Percentiles rank a stretch among this genome's conserved stretches.
Evolutionary conservation across 2,113 vertebrate species (phyloP).

Genomic region (Ammospiza caudacuta): DNA sequence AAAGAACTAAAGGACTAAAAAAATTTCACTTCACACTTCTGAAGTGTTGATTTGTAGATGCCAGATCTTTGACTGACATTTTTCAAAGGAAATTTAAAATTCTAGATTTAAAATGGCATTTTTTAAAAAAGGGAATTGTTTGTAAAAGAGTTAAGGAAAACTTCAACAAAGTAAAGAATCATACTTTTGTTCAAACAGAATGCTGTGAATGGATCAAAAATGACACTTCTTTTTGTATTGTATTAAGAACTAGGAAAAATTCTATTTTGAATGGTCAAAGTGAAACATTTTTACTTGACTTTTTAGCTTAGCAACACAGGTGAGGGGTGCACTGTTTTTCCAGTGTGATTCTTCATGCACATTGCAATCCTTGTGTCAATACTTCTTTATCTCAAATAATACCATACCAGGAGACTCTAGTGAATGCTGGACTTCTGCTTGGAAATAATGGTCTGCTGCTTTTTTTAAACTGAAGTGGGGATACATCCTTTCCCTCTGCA

Average conservation of each 20-base stretch:
- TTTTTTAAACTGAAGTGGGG: not conserved
- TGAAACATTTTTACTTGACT: not conserved
- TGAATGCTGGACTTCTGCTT: not conserved
- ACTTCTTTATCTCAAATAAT: not conserved
- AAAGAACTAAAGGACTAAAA: not conserved
- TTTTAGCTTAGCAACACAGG: not conserved
- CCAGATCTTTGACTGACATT: constrained; percentile 4
- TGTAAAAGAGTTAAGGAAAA: not conserved
- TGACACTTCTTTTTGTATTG: not conserved
- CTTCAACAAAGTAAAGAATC: not conserved
- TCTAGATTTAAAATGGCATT: not conserved
- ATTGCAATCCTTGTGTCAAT: not conserved
- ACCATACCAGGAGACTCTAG: not conserved
- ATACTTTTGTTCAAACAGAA: not conserved
- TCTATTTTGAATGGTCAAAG: not conserved
- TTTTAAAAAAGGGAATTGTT: not conserved
- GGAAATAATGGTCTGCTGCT: not conserved
- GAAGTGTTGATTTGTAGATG: constrained; percentile 40
- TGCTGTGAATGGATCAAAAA: not conserved
- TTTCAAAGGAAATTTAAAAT: not conserved
- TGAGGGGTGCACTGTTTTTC: not conserved
- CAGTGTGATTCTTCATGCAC: not conserved
- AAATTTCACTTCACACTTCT: not conserved
- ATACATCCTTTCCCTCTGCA: not conserved
- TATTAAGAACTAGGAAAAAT: not conserved